A percentile compares a stretch with the other conserved stretches of the same genome.
These are phyloP conservation scores for Lophura swinhoii DNA, from an alignment of 2,797 vertebrate species.

Conservation along the genomic window DNA sequence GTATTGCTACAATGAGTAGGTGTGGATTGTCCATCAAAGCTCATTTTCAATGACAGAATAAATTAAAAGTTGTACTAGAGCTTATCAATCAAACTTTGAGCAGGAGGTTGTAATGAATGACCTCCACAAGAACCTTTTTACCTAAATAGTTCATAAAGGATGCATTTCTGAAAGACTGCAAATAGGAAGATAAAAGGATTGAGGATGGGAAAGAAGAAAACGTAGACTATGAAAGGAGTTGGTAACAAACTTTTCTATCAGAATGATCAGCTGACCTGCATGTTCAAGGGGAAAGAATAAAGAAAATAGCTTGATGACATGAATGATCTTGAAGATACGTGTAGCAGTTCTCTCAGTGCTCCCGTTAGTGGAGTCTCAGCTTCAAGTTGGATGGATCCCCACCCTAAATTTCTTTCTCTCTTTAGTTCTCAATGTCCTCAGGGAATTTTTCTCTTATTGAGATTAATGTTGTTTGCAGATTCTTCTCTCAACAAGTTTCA, in stretches of 20 bases:
- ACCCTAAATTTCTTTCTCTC: background rate
- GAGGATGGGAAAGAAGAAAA: background rate
- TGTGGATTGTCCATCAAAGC: background rate
- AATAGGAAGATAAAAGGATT: background rate
- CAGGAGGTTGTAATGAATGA: background rate
- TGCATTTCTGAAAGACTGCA: background rate
- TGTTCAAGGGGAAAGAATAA: background rate
- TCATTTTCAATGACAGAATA: background rate
- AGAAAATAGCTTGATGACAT: background rate
- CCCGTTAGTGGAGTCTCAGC: background rate
- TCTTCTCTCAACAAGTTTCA: background rate
- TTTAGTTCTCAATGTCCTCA: background rate
- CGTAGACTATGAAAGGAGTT: background rate
- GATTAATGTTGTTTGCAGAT: conserved; percentile 29
- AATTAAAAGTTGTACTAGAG: background rate
- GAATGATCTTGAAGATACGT: background rate
- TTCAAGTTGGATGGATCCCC: background rate
- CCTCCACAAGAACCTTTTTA: background rate
- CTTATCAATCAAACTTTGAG: background rate
- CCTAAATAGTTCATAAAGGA: background rate
- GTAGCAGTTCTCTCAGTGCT: background rate
- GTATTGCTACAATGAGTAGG: background rate
- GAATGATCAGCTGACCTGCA: background rate
- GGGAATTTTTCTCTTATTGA: conserved; percentile 24
- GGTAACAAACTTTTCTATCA: background rate